These are phyloP conservation scores for Holotrichia oblita DNA, from an alignment of 1,140 invertebrate species.

Conservation along the genomic window DNA sequence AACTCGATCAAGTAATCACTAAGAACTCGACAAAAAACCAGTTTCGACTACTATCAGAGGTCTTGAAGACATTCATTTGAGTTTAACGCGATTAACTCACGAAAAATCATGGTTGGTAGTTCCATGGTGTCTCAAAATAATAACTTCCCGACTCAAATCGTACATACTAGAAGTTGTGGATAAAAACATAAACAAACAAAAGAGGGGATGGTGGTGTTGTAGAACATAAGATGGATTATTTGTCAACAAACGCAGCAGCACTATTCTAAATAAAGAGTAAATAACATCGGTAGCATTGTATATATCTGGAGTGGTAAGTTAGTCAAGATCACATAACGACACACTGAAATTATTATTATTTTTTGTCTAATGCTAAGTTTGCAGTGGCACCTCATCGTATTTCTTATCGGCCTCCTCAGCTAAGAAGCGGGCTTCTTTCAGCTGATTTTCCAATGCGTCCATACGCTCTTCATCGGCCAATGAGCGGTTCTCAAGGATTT, in stretches of 20 bases:
- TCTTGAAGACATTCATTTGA: constrained; percentile 6
- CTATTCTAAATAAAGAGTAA: neutral
- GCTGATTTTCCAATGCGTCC: constrained; percentile 98
- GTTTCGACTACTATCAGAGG: neutral
- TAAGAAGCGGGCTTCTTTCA: constrained; percentile 99
- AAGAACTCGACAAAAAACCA: too few relatives aligned
- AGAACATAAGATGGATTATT: neutral
- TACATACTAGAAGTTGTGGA: too few relatives aligned
- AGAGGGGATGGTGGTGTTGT: too few relatives aligned
- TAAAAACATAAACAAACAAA: too few relatives aligned
- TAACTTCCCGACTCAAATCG: too few relatives aligned
- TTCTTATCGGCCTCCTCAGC: constrained; percentile 99
- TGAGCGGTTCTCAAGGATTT: constrained; percentile 99
- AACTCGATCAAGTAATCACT: neutral
- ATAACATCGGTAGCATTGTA: neutral
- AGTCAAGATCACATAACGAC: constrained; percentile 42
- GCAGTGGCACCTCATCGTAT: constrained; percentile 96
- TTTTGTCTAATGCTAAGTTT: constrained; percentile 54
- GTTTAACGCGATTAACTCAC: neutral
- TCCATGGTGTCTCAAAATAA: constrained; percentile 44
- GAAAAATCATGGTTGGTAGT: constrained; percentile 37
- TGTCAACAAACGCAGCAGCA: neutral
- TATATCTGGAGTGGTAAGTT: constrained; percentile 35
- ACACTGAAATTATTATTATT: constrained; percentile 43
- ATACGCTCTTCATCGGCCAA: constrained; percentile 99